Evolutionary conservation across 2,888 invertebrate genomes (phyloP).

Genomic region (Lamproptera curius): DNA sequence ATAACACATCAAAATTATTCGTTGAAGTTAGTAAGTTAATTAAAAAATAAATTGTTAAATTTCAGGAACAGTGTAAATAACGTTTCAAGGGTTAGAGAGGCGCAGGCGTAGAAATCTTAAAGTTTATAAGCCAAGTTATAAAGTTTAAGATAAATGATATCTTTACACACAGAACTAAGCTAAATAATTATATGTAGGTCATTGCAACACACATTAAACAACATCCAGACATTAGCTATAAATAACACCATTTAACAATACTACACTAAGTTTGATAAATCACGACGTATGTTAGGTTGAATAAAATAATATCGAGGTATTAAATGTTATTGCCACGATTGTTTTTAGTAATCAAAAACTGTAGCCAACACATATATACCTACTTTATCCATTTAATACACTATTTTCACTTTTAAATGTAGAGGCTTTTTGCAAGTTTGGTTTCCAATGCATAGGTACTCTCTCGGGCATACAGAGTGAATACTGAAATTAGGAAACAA

Average conservation of each 20-base stretch:
- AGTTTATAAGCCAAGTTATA: constrained; percentile 47
- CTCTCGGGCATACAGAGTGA: constrained; percentile 77
- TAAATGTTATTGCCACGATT: constrained; percentile 26
- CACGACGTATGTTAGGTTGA: constrained; percentile 39
- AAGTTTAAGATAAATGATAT: constrained; percentile 46
- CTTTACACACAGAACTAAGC: constrained; percentile 67
- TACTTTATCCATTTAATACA: constrained; percentile 77
- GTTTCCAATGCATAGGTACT: constrained; percentile 77
- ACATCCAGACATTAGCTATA: constrained; percentile 72
- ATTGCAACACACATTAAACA: constrained; percentile 74
- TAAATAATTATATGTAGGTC: constrained; percentile 48
- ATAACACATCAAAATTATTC: constrained; percentile 17
- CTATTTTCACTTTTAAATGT: constrained; percentile 78
- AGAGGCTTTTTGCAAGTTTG: constrained; percentile 77
- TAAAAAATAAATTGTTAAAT: constrained; percentile 1
- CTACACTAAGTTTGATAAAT: constrained; percentile 60
- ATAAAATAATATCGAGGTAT: constrained; percentile 3
- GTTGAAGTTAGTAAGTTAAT: not conserved
- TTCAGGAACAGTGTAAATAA: constrained; percentile 17
- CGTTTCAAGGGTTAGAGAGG: constrained; percentile 32
- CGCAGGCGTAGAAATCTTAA: constrained; percentile 35
- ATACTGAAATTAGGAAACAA: constrained; percentile 68
- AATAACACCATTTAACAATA: constrained; percentile 68
- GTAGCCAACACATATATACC: constrained; percentile 47
- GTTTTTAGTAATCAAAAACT: constrained; percentile 42